Evolutionary conservation across 2,888 invertebrate species (phyloP).

Genomic region (Oxystoma pomonae): DNA sequence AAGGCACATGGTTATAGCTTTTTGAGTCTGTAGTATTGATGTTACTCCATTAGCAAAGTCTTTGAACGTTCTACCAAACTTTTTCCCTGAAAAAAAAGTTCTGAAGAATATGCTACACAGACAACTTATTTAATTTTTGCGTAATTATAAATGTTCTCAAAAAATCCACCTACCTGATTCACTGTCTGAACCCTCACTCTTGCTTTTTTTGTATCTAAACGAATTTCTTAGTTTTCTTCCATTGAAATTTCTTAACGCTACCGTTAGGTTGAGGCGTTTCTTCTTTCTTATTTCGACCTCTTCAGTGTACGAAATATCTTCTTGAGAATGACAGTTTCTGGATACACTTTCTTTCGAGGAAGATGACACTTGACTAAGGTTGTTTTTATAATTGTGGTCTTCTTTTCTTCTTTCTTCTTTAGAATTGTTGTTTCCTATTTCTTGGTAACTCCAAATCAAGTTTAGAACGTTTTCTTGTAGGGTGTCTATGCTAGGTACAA

Average conservation of each 20-base stretch:
- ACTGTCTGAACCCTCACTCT: background rate
- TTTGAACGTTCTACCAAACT: background rate
- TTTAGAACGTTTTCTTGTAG: background rate
- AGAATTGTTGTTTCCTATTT: background rate
- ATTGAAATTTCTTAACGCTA: slow-evolving; percentile 1
- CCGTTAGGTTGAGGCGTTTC: background rate
- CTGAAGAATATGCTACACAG: background rate
- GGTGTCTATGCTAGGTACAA: background rate
- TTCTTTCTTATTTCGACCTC: background rate
- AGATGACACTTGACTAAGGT: too few relatives aligned
- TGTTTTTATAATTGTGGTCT: background rate
- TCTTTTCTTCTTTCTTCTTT: background rate
- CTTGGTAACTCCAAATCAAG: background rate
- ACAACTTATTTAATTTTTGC: background rate
- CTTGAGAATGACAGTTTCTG: background rate
- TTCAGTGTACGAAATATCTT: background rate
- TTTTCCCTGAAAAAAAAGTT: background rate
- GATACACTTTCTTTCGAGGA: background rate
- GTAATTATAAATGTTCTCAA: background rate
- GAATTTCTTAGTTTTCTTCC: background rate
- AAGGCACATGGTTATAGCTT: background rate
- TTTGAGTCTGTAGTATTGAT: background rate
- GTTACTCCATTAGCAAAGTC: background rate
- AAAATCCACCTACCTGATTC: too few relatives aligned
- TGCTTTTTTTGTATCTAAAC: background rate